Percentiles rank a stretch among this genome's conserved stretches.
These are phyloP conservation scores for Geodia barretti DNA, from an alignment of 37 sponge, comb jelly and placozoan genomes.

Conservation along the genomic window DNA sequence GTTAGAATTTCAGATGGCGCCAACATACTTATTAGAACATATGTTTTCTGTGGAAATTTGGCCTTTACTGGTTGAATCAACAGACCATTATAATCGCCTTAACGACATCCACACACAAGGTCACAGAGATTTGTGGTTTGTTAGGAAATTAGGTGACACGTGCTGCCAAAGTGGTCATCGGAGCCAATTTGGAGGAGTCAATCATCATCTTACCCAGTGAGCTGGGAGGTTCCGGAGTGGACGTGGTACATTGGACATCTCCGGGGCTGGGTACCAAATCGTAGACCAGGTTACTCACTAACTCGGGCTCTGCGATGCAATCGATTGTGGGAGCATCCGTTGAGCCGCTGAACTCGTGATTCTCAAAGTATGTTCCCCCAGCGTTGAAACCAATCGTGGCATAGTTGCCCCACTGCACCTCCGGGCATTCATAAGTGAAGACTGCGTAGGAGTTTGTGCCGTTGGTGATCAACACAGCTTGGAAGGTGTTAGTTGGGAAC, in stretches of 20 bases:
- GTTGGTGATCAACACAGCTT: conserved; percentile 48
- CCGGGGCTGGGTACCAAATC: conserved; percentile 16
- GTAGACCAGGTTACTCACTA: conserved; percentile 31
- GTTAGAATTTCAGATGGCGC: no score
- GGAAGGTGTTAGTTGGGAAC: conserved; percentile 39
- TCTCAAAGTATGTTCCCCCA: conserved; percentile 10
- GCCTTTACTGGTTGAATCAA: not conserved
- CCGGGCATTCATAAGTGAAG: conserved; percentile 43
- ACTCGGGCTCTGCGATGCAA: conserved; percentile 2
- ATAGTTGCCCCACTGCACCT: conserved; percentile 37
- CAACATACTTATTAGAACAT: no score
- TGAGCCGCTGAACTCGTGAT: conserved; percentile 25
- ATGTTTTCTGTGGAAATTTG: no score
- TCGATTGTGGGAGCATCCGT: conserved; percentile 14
- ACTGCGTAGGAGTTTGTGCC: conserved; percentile 36
- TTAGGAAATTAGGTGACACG: no score
- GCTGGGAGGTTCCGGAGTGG: not conserved
- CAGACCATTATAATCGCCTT: not conserved
- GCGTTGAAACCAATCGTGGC: conserved; percentile 54
- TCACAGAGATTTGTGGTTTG: no score
- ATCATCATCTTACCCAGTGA: not conserved
- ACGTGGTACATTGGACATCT: not conserved
- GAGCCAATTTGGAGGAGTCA: not conserved
- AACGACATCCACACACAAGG: no score
- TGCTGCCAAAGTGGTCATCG: no score